Base-by-base conservation (phyloP, 2,888 invertebrate genomes). In the Ornithoptera alexandrae region DNA sequence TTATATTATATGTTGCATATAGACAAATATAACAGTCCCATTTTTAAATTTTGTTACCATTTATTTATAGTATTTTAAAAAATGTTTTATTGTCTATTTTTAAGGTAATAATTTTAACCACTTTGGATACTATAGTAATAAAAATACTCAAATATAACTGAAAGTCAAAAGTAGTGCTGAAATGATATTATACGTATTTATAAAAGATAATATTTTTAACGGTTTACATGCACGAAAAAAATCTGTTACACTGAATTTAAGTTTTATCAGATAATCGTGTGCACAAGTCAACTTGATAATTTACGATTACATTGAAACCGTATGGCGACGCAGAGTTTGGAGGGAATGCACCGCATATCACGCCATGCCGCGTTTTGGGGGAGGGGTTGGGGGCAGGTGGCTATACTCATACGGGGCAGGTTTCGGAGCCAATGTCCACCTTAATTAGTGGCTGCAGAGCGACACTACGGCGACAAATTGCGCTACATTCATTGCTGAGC, bases 401-500 rank as follows among this genome's bases (percentile, higher is more conserved):
- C 15, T 76, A 81, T 79, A 82, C 78, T 12, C 46, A 46, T 46
- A 12, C 7, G 10, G 39, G 79, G 81, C 85, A 84, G 84, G 85
- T 88, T 88, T 85, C 86, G 87, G 85, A 84, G 81, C 80, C 83
- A 87, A 87, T 86, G 88, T 86, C 82, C 84, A 82, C 83, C 84
- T 88, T 89, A 89, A 90, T 90, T 88, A 89, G 89, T 88, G 85
- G 84, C 83, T 81, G 82, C 81, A 81, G 81, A 75, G 79, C 83
- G 85, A 83, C 85, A 84, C 84, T 84, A 79, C 80, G 78, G 74
- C 81, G 85, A 89, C 88, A 88, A 90, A 90, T 89, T 89, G 84
- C 83, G 81, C 80, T 81, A 84, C 82, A 83, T 85, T 86, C 82
- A 78, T 81, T 78, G 79, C 77, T 77, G 77, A 79, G 83, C 80